A percentile compares a stretch with the other conserved stretches of the same genome.
Conservation (phyloP, 35 echinoderm and acorn worm species). For the Patiria miniata region DNA sequence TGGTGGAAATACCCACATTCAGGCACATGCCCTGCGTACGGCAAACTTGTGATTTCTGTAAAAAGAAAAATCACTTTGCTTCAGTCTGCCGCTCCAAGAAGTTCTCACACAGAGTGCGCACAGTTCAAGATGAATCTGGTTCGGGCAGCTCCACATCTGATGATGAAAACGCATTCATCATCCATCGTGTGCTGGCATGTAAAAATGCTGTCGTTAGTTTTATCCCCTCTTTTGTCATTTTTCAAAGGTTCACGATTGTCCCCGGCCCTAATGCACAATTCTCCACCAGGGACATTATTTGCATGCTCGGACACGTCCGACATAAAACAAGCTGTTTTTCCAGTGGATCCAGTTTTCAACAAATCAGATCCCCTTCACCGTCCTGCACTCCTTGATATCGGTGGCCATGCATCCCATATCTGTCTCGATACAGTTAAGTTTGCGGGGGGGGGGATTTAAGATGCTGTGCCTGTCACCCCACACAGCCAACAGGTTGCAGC, state of each 20-base stretch:
- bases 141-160: too few species aligned
- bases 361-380: slow-evolving; percentile 35
- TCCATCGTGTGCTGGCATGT: background rate
- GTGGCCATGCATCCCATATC: background rate
- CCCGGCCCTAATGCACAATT: background rate
- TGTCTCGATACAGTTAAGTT: background rate
- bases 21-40: slow-evolving; percentile 17
- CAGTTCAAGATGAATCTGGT: too few species aligned
- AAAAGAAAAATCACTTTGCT: too few species aligned
- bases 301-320: slow-evolving; percentile 15
- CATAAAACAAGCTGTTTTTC: slow-evolving; percentile 59
- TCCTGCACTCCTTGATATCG: background rate
- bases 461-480: background rate
- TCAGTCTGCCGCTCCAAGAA: too few species aligned
- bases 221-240: background rate
- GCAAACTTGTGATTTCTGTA: slow-evolving; percentile 34
- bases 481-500: background rate
- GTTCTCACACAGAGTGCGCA: too few species aligned
- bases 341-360: slow-evolving; percentile 41
- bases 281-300: slow-evolving; percentile 30
- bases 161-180: slow-evolving; percentile 18
- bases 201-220: background rate
- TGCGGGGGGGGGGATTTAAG: background rate
- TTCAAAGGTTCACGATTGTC: background rate
- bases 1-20: slow-evolving; percentile 47